phyloP scores from a whole-genome alignment of 2,113 vertebrate species.

The Heterotis niloticus region DNA sequence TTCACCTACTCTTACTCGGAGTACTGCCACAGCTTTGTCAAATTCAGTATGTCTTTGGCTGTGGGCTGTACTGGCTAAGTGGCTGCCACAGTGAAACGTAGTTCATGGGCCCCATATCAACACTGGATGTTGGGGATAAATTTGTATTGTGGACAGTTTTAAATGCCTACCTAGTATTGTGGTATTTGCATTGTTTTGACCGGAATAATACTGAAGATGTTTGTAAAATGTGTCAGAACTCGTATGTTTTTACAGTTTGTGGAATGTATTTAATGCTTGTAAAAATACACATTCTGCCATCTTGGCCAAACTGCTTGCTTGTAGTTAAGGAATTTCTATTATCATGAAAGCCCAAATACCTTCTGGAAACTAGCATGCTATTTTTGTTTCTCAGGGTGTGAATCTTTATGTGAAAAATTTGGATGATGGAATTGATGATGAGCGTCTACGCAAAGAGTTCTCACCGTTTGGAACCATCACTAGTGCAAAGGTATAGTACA shows the following conservation, averaged over 20 bases:
- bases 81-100: constrained; percentile 53
- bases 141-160: constrained; percentile 46
- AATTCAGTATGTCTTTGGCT: constrained; percentile 46
- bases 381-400: constrained; percentile 72
- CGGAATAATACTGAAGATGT: no score
- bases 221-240: no score
- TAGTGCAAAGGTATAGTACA: constrained; percentile 82
- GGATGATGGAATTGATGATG: constrained; percentile 93
- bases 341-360: no score
- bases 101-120: constrained; percentile 51
- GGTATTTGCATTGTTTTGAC: no score
- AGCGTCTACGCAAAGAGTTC: constrained; percentile 91
- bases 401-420: constrained; percentile 98
- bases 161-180: no score
- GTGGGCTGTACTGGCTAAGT: constrained; percentile 56
- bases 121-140: constrained; percentile 47
- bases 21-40: constrained; percentile 53
- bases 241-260: no score
- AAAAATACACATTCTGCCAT: neutral
- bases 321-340: no score
- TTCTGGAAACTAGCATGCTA: neutral
- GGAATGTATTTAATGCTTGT: no score
- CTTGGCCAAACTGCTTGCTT: neutral
- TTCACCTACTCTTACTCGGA: neutral
- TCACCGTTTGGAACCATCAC: constrained; percentile 94